Evolutionary conservation across 2,888 invertebrate genomes (phyloP), one percentile per base, ranked within the genome.

Genomic region (Agrypnus murinus): DNA sequence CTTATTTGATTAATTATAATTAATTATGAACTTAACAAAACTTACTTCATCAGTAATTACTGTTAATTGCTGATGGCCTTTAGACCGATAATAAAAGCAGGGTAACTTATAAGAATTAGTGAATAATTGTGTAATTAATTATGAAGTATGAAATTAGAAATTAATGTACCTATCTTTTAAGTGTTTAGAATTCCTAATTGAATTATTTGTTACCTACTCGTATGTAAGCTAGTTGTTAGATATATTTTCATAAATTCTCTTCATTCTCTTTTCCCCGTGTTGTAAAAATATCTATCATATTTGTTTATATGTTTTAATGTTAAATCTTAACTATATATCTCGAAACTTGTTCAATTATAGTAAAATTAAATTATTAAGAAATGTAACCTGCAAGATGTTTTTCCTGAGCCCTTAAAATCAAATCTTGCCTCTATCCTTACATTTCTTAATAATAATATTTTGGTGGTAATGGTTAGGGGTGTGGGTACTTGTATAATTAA

Each of bases 341-440:
- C n/a, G n/a, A n/a, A n/a, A n/a, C n/a, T n/a, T n/a, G n/a, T n/a
- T n/a, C n/a, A n/a, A n/a, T n/a, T n/a, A n/a, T n/a, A n/a, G n/a
- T n/a, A n/a, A n/a, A n/a, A 25, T 2, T 25, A 2, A 25, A 25
- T 25, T 25, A 32, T 55, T 55, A 55, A 34, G 65, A 68, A 65
- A 64, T 73, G 73, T 65, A 74, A 74, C 71, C 75, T 72, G 71
- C 78, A 77, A 77, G 79, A 78, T 81, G 81, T 80, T 80, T 81
- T 80, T 72, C 55, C 63, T 81, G 82, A 82, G 82, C 82, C 82
- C 81, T 75, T 81, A 80, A 81, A 81, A 79, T 80, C 80, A 25
- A 81, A 79, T 80, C 80, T 78, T 77, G 64, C 55, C 15, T 8
- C 10, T 25, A 34, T 32, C 25, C 36, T 67, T 67, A 31, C 57